Conservation (phyloP, 2,888 invertebrate genomes). For the Dicyrtomina minuta region DNA sequence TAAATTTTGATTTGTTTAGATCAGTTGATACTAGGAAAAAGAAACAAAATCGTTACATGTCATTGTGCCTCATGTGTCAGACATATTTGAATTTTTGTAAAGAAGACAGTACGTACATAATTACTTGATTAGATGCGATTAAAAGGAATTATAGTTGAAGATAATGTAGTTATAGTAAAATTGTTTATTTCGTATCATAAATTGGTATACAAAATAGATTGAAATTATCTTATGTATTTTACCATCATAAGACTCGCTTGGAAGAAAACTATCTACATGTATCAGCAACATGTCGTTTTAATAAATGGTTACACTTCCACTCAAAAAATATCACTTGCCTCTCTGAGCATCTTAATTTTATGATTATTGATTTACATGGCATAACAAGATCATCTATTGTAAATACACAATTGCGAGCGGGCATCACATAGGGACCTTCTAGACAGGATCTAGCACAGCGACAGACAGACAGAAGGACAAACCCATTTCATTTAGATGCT, state of each 20-base stretch:
- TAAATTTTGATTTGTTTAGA: too few relatives aligned
- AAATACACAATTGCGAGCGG: neutral
- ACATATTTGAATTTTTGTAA: conserved; percentile 17
- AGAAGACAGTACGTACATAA: neutral
- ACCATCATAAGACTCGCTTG: conserved; percentile 18
- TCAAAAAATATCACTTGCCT: neutral
- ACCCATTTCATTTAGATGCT: too few relatives aligned
- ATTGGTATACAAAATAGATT: conserved; percentile 3
- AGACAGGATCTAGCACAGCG: too few relatives aligned
- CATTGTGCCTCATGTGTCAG: conserved; percentile 21
- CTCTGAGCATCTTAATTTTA: too few relatives aligned
- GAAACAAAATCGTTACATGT: neutral
- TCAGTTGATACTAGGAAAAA: neutral
- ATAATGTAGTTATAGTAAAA: conserved; percentile 2
- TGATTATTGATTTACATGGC: too few relatives aligned
- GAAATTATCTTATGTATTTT: conserved; percentile 20
- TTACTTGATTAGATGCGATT: conserved; percentile 12
- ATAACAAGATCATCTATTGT: neutral
- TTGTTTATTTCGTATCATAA: neutral
- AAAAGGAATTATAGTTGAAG: conserved; percentile 2
- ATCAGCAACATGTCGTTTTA: conserved; percentile 9
- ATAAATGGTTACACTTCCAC: conserved; percentile 20
- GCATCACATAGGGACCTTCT: neutral
- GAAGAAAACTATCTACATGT: conserved; percentile 16
- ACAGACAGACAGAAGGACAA: too few relatives aligned